A percentile compares a stretch with the other conserved stretches of the same genome.
Conservation (phyloP, 1,140 invertebrate genomes). For the Ganaspis sp. region DNA sequence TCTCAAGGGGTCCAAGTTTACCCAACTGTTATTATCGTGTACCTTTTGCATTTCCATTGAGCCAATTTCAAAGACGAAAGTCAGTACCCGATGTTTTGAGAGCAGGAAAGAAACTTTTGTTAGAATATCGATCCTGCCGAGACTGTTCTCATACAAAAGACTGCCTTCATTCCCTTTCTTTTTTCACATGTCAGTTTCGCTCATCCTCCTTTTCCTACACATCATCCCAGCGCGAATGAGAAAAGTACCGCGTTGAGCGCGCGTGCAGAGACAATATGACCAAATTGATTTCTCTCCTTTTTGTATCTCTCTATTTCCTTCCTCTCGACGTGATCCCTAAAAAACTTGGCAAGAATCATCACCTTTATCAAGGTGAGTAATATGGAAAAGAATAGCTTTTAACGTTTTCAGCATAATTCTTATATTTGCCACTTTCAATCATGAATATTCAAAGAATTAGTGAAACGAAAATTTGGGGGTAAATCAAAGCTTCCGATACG, state of each 20-base stretch:
- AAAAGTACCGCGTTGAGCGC: background rate
- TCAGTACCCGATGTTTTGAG: background rate
- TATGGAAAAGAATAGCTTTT: background rate
- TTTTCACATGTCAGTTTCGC: background rate
- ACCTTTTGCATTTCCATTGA: background rate
- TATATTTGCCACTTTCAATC: background rate
- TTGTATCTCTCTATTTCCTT: background rate
- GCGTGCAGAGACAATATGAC: background rate
- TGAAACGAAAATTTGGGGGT: no score
- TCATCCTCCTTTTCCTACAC: background rate
- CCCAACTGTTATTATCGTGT: background rate
- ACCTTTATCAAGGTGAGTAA: background rate
- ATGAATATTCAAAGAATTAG: no score
- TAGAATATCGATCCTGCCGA: background rate
- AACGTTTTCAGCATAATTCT: background rate
- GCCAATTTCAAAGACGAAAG: slow-evolving; percentile 9
- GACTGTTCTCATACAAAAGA: background rate
- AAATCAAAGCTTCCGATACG: no score
- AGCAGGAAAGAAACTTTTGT: background rate
- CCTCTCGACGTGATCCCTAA: background rate
- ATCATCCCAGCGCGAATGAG: background rate
- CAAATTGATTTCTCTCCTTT: background rate
- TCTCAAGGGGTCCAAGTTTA: background rate
- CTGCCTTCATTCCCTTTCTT: background rate
- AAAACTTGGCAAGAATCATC: background rate